Base-by-base conservation (phyloP, 2,888 invertebrate genomes). In the Tachina fera region DNA sequence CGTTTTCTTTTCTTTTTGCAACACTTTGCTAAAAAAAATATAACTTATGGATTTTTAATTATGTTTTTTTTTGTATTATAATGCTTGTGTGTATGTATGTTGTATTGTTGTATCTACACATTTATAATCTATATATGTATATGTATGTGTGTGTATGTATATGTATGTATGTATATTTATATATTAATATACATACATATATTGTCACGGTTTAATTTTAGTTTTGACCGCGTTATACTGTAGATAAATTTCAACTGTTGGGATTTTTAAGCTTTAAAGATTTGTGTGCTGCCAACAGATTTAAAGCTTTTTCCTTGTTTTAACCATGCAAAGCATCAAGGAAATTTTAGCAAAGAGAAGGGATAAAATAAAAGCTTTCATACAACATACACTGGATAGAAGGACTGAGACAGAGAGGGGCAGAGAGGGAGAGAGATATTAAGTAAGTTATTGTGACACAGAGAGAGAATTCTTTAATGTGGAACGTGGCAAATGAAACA, bases 231-330 rank as follows among this genome's bases (percentile, higher is more conserved):
- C 83, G 76, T 80, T 86, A 49, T 51, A 79, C 83, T 56, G 83
- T 67, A 65, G 86, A 86, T 83, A 68, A 76, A 86, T 83, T 86
- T 72, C 83, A 86, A 86, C 86, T 86, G 86, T 83, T 79, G 79
- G 79, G 22, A 75, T 79, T 71, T 61, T 58, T 79, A 81, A 86
- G 83, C 86, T 86, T 79, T 80, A 68, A 68, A 80, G 83, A 86
- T 86, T 83, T 80, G 72, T 83, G 63, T 79, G 79, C 79, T 86
- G 83, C 65, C 75, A 79, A 63, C 72, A 75, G 79, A 74, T 74
- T 72, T 60, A 11, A n/a, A 79, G 79, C 79, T 78, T 83, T 79
- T 74, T 14, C 77, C 74, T 75, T 68, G 51, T 53, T 49, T 72
- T 58, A 67, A 63, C 16, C 60, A 70, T 74, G 43, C 10, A 65